These are phyloP conservation scores for Cyprinodon diabolis DNA, from an alignment of 2,797 vertebrate genomes.

Conservation along the genomic window DNA sequence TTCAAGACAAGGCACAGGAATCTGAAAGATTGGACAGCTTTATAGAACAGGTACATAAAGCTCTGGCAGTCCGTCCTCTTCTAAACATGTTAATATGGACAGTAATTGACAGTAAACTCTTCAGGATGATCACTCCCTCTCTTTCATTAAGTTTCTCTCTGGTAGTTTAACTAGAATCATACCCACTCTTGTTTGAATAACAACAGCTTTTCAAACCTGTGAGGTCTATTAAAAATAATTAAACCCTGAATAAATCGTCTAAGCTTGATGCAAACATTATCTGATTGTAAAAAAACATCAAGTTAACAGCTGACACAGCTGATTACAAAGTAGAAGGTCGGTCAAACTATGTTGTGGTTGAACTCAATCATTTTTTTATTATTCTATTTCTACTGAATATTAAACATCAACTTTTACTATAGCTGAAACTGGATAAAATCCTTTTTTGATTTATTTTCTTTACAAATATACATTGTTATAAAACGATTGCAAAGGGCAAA, in stretches of 20 bases:
- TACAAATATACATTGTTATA: neutral
- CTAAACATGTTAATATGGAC: slow-evolving; percentile 43
- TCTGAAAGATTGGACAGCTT: slow-evolving; percentile 38
- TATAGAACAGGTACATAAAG: slow-evolving; percentile 35
- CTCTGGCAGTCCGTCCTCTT: slow-evolving; percentile 34
- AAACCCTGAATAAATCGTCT: slow-evolving; percentile 22
- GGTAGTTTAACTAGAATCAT: slow-evolving; percentile 16
- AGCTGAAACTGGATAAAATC: slow-evolving; percentile 23
- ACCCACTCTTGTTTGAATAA: slow-evolving; percentile 21
- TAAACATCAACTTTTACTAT: slow-evolving; percentile 39
- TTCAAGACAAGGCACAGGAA: slow-evolving; percentile 43
- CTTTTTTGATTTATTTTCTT: slow-evolving; percentile 5
- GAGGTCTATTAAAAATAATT: slow-evolving; percentile 29
- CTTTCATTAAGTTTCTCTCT: slow-evolving; percentile 12
- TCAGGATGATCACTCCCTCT: slow-evolving; percentile 27
- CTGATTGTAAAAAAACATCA: slow-evolving; percentile 6
- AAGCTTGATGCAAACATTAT: slow-evolving; percentile 20
- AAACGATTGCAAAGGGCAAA: neutral
- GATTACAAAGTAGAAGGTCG: slow-evolving; percentile 31
- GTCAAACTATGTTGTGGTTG: slow-evolving; percentile 29
- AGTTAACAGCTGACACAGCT: slow-evolving; percentile 29
- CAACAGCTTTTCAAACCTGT: slow-evolving; percentile 3
- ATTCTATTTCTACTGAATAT: slow-evolving; percentile 42
- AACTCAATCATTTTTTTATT: slow-evolving; percentile 31
- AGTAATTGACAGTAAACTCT: slow-evolving; percentile 37